These are phyloP conservation scores for Halictus rubicundus DNA, from an alignment of 1,140 invertebrate genomes.

Conservation along the genomic window DNA sequence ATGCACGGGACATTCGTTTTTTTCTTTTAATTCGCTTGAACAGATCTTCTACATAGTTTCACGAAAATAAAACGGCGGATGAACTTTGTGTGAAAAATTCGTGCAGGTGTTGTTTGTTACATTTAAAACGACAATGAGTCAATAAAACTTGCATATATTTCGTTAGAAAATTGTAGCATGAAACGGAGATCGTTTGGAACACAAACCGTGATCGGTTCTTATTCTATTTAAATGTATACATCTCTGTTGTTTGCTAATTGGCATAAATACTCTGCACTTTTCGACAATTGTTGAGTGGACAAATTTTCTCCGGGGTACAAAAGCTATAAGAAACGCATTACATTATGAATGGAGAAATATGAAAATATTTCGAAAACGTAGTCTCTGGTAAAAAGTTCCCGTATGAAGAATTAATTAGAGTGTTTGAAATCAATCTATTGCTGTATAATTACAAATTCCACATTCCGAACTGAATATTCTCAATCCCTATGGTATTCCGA, in stretches of 20 bases:
- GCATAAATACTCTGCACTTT: conserved; percentile 79
- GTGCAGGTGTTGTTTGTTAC: no score
- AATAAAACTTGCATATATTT: conserved; percentile 4
- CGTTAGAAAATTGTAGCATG: background rate
- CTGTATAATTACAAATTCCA: conserved; percentile 42
- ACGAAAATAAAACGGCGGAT: background rate
- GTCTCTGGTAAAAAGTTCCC: conserved; percentile 45
- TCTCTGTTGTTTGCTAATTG: conserved; percentile 78
- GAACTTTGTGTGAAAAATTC: background rate
- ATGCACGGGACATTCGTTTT: background rate
- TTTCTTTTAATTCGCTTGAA: background rate
- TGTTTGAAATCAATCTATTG: conserved; percentile 44
- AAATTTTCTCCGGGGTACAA: conserved; percentile 52
- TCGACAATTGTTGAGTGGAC: conserved; percentile 76
- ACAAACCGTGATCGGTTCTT: conserved; percentile 75
- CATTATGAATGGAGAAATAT: conserved; percentile 50
- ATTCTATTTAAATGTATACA: conserved; percentile 79
- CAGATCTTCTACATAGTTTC: background rate
- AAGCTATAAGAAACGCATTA: conserved; percentile 50
- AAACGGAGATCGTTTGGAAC: conserved; percentile 69
- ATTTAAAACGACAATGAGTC: no score
- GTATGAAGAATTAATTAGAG: conserved; percentile 43
- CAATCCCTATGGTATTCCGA: conserved; percentile 9
- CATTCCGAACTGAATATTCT: conserved; percentile 11
- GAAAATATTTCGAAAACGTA: conserved; percentile 51